Evolutionary conservation across 2,888 invertebrate genomes (phyloP).

Genomic region (Ectropis crepuscularia): DNA sequence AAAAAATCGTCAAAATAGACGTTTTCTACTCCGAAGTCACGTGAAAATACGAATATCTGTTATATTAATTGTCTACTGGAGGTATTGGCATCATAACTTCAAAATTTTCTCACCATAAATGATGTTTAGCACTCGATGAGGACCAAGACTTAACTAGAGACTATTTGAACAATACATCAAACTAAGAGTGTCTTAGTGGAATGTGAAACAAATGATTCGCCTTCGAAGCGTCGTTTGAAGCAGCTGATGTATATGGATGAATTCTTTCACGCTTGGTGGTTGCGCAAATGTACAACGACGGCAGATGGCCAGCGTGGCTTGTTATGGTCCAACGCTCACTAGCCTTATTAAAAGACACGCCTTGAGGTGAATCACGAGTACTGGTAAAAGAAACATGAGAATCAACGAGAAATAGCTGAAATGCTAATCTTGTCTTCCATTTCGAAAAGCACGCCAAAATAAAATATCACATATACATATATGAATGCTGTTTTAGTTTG

Average conservation of each 20-base stretch:
- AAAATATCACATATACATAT: no score
- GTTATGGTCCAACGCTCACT: conserved; percentile 48
- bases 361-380: conserved; percentile 10
- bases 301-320: conserved; percentile 50
- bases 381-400: not conserved
- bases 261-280: conserved; percentile 60
- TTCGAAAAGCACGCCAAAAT: not conserved
- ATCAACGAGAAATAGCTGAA: not conserved
- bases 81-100: no score
- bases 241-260: conserved; percentile 55
- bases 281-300: conserved; percentile 50
- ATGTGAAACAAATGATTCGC: conserved; percentile 49
- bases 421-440: not conserved
- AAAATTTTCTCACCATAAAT: no score
- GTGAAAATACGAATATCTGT: no score
- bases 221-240: conserved; percentile 50
- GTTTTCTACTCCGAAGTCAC: no score
- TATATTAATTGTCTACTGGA: no score
- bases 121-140: no score
- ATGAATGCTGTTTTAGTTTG: no score
- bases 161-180: not conserved
- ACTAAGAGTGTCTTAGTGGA: conserved; percentile 35
- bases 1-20: no score
- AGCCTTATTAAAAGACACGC: conserved; percentile 47
- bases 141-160: not conserved